Conservation (phyloP, 2,113 vertebrate species). For the Trematocara unimaculatum region DNA sequence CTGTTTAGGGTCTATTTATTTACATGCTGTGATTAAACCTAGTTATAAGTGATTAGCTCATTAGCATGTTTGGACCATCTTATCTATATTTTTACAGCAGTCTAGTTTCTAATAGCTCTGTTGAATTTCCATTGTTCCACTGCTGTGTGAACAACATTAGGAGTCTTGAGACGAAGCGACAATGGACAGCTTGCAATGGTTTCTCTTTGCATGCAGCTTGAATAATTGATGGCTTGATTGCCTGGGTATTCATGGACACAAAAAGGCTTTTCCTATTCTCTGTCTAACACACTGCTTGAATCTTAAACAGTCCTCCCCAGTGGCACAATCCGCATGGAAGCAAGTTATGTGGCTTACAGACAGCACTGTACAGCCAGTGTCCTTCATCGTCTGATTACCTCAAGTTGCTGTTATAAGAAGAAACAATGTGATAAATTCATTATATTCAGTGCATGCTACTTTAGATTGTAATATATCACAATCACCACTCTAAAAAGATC, state of each 20-base stretch:
- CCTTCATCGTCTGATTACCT: slow-evolving; percentile 21
- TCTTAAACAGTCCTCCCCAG: slow-evolving; percentile 48
- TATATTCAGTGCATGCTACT: background rate
- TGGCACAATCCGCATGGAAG: slow-evolving; percentile 9
- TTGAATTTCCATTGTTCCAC: slow-evolving; percentile 30
- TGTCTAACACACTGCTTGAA: slow-evolving; percentile 51
- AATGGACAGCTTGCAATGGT: slow-evolving; percentile 50
- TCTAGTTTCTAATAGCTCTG: slow-evolving; percentile 17
- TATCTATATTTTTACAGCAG: slow-evolving; percentile 35
- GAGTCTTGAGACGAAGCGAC: slow-evolving; percentile 46
- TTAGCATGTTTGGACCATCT: slow-evolving; percentile 3
- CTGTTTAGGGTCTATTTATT: slow-evolving; percentile 5
- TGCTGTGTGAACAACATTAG: slow-evolving; percentile 36
- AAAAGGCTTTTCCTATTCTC: slow-evolving; percentile 68
- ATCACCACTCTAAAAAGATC: background rate
- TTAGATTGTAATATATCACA: background rate
- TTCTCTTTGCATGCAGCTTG: slow-evolving; percentile 48
- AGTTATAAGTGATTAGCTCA: slow-evolving; percentile 29
- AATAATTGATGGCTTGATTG: slow-evolving; percentile 74
- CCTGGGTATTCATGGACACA: slow-evolving; percentile 62
- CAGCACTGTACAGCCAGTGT: slow-evolving; percentile 5
- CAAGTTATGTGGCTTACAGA: slow-evolving; percentile 11
- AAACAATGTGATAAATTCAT: background rate
- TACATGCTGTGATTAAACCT: slow-evolving; percentile 35
- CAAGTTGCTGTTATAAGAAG: background rate